Conservation (phyloP, 2,113 vertebrate genomes). For the Pachycephala philippinensis region DNA sequence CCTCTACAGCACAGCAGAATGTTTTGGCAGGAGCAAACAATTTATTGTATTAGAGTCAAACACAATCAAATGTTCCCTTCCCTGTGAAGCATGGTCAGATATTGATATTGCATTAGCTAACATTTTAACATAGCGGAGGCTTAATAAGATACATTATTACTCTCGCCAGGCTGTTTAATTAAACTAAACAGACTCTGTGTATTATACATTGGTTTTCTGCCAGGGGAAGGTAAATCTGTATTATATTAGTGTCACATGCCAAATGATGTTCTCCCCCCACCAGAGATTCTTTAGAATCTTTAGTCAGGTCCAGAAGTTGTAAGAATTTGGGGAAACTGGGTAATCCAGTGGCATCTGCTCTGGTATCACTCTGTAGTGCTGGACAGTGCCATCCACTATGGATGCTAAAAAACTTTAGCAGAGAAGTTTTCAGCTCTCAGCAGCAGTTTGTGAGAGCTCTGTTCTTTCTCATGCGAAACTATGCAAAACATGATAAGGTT, state of each 20-base stretch:
- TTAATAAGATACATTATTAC: slow-evolving; percentile 45
- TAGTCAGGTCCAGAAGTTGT: background rate
- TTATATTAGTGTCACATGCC: slow-evolving; percentile 9
- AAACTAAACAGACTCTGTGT: slow-evolving; percentile 18
- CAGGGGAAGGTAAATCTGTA: slow-evolving; percentile 47
- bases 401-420: no score
- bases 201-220: slow-evolving; percentile 20
- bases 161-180: slow-evolving; percentile 61
- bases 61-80: slow-evolving; percentile 34
- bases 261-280: background rate
- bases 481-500: no score
- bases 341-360: background rate
- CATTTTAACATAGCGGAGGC: slow-evolving; percentile 31
- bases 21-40: slow-evolving; percentile 36
- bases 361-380: background rate
- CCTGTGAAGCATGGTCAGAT: slow-evolving; percentile 24
- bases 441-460: no score
- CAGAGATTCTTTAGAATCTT: background rate
- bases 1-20: background rate
- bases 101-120: slow-evolving; percentile 41
- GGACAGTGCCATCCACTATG: background rate
- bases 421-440: no score
- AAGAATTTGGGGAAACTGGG: background rate
- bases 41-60: slow-evolving; percentile 36
- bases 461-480: no score